Evolutionary conservation across 2,113 vertebrate genomes (phyloP).

Genomic region (Syngnathoides biaculeatus): DNA sequence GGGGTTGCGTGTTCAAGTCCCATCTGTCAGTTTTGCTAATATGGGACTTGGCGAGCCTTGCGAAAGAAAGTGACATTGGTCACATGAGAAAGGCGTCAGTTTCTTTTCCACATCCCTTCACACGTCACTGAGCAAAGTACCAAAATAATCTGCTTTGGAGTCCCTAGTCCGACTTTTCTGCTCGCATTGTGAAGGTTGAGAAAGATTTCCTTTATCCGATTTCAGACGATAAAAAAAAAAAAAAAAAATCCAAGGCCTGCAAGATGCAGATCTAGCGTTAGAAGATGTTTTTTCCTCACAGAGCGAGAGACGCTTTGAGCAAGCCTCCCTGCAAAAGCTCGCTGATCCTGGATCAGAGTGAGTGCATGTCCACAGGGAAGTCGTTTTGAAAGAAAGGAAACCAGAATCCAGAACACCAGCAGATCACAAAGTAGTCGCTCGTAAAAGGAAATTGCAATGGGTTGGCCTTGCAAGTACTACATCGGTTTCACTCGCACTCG

Average conservation of each 20-base stretch:
- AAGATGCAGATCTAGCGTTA: not conserved
- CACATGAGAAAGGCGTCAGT: too few species aligned
- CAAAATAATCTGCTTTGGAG: not conserved
- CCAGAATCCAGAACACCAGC: conserved; percentile 38
- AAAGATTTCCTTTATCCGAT: conserved; percentile 28
- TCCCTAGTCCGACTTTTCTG: too few species aligned
- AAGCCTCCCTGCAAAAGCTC: conserved; percentile 46
- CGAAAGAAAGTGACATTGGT: too few species aligned
- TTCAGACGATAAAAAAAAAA: conserved; percentile 77
- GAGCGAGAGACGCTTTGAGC: conserved; percentile 38
- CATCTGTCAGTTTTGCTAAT: too few species aligned
- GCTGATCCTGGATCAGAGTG: conserved; percentile 63
- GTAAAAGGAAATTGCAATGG: not conserved
- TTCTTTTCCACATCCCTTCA: too few species aligned
- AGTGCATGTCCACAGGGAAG: conserved; percentile 51
- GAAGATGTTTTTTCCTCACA: not conserved
- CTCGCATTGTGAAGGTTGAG: not conserved
- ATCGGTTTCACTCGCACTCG: conserved; percentile 12
- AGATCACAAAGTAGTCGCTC: conserved; percentile 26
- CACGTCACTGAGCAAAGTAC: not conserved
- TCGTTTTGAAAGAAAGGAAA: conserved; percentile 47
- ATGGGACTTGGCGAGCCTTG: too few species aligned
- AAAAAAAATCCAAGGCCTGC: conserved; percentile 80
- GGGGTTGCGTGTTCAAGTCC: not conserved
- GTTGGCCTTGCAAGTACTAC: conserved; percentile 9